Evolutionary conservation across 2,888 invertebrate species (phyloP).

Genomic region (Siphonodentalium dalli): DNA sequence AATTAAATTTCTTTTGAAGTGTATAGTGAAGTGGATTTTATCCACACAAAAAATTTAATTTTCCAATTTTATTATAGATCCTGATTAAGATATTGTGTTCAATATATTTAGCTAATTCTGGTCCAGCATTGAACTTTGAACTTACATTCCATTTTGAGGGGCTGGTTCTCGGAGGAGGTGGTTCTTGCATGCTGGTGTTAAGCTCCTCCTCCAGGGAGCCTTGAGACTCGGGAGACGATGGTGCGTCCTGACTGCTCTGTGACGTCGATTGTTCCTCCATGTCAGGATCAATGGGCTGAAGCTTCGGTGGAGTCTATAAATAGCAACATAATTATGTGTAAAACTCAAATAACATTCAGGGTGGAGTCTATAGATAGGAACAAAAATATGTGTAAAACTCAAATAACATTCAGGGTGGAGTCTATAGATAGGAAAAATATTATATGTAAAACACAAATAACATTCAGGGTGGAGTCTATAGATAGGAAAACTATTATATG

Average conservation of each 20-base stretch:
- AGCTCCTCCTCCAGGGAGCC: conserved; percentile 40
- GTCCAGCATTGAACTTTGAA: neutral
- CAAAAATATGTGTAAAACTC: too few relatives aligned
- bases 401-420: too few relatives aligned
- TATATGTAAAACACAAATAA: too few relatives aligned
- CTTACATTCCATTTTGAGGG: conserved; percentile 58
- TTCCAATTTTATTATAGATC: neutral
- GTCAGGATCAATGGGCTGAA: conserved; percentile 5
- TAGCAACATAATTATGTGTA: too few relatives aligned
- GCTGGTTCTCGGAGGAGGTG: conserved; percentile 33
- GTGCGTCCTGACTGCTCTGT: conserved; percentile 43
- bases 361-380: too few relatives aligned
- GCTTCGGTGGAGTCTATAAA: conserved; percentile 31
- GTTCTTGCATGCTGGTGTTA: conserved; percentile 27
- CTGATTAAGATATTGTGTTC: neutral
- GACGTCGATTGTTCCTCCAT: conserved; percentile 47
- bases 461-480: too few relatives aligned
- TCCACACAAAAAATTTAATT: neutral
- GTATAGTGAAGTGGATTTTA: too few relatives aligned
- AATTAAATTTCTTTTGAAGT: too few relatives aligned
- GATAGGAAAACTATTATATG: too few relatives aligned
- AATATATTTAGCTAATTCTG: neutral
- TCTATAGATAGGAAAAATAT: too few relatives aligned
- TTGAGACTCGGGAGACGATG: conserved; percentile 52
- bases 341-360: too few relatives aligned